Evolutionary conservation across 2,797 vertebrate species (phyloP), one percentile per base, ranked within the genome.

Genomic region (Spondyliosoma cantharus): DNA sequence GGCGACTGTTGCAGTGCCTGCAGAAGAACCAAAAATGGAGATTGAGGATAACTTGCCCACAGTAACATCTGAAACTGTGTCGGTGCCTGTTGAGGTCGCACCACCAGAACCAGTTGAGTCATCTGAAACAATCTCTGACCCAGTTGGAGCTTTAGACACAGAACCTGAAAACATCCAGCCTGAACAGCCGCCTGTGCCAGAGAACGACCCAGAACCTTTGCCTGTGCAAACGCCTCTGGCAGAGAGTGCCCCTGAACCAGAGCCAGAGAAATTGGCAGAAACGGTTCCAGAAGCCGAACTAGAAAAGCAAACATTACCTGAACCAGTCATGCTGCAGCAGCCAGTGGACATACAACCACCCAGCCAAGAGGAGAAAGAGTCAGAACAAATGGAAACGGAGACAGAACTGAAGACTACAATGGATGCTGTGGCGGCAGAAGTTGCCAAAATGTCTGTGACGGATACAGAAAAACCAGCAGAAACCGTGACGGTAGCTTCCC

Each of bases 191-290:
- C 74, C 74, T 3, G 74, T 74, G 74, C 78, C 82, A 82, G 90
- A 88, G 91, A 90, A 89, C 29, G 74, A 63, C 43, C 88, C 81
- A 89, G 89, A 75, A 78, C 78, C 85, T 69, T 27, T 86, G 82
- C 63, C 67, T 49, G 49, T 80, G 74, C 77, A 88, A 70, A 73
- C 72, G 12, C 77, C 81, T 63, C 64, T 87, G 86, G 81, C 87
- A 76, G 83, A 87, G 6, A 76, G 42, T 7, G 15, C 24, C 65
- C 69, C 91, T 86, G 86, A 85, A 81, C 77, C 90, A 12, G 69
- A 82, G 78, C 60, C 90, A 83, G 90, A 80, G 80, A 64, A 90
- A 74, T 3, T 43, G 61, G 85, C 83, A 76, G 84, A 91, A 81
- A 71, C 60, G 0, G 64, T 85, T 72, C 60, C 90, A 76, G 78